Base-by-base conservation (phyloP, 2,797 vertebrate species). In the Alosa sapidissima region DNA sequence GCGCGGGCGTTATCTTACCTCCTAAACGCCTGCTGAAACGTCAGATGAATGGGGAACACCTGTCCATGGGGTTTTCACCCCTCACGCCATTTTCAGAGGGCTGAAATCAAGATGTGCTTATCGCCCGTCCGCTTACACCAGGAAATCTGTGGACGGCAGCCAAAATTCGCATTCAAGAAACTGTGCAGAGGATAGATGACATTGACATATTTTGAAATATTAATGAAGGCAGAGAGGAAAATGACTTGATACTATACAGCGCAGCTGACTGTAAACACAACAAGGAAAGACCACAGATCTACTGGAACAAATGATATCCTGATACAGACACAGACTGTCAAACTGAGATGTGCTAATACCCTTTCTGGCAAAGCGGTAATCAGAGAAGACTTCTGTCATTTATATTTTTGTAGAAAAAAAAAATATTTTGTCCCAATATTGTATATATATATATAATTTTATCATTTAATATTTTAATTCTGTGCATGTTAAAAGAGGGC, bases 21-120 rank as follows among this genome's bases (percentile, higher is more conserved):
- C 84, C 65, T 68, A 84, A 87, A 81, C 81, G 81, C 85, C 68
- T 83, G 54, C 62, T 87, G 86, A 84, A 82, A 85, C 13, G 82
- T 81, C 33, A 5, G 33, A 51, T 52, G 19, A 87, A 65, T 87
- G 83, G 81, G 65, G 48, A 88, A 86, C 89, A 89, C 89, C 87
- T 89, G 89, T 88, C 72, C 58, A 19, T 2, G 5, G 60, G 51
- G n/a, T 36, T 58, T 3, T 51, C 24, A 72, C 65, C 65, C 62
- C 62, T 24, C 62, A 33, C 62, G 7, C 62, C 28, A 36, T 33
- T 72, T 28, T 65, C 48, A 86, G 36, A 45, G 84, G 36, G 62
- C 41, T 84, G 81, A 86, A 84, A 86, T 87, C 82, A 81, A 49
- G 36, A 28, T 72, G 49, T 24, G 78, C 62, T 86, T 81, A 85